phyloP scores from a whole-genome alignment of 2,888 invertebrate species.

The Blastobasis lacticolella region DNA sequence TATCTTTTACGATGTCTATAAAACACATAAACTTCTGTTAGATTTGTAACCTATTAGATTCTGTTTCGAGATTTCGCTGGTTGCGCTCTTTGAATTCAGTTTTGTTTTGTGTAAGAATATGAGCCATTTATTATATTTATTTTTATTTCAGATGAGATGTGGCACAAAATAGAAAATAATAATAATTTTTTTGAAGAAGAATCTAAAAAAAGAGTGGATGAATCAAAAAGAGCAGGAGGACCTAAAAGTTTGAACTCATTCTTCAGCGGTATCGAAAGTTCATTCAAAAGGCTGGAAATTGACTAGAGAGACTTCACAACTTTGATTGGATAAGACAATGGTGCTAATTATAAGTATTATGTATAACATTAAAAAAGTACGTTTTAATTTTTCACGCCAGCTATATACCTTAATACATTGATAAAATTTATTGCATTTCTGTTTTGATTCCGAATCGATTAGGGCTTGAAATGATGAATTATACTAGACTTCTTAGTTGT shows the following conservation, averaged over 20 bases:
- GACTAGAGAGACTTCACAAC: constrained; percentile 22
- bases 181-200: constrained; percentile 35
- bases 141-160: constrained; percentile 34
- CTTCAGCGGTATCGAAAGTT: constrained; percentile 36
- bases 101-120: not conserved
- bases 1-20: no score
- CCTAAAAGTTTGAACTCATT: constrained; percentile 34
- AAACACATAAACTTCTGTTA: no score
- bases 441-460: no score
- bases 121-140: not conserved
- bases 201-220: constrained; percentile 37
- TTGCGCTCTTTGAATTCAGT: not conserved
- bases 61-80: no score
- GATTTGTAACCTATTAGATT: no score
- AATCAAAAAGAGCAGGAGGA: constrained; percentile 32
- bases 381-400: no score
- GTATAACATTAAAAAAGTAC: no score
- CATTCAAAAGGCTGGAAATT: constrained; percentile 41
- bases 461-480: no score
- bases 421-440: no score
- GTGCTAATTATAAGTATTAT: no score
- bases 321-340: not conserved
- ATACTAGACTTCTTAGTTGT: no score
- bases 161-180: constrained; percentile 34
- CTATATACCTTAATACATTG: no score